Evolutionary conservation across 2,888 invertebrate species (phyloP), one percentile per base, ranked within the genome.

Genomic region (Pheosia tremula): DNA sequence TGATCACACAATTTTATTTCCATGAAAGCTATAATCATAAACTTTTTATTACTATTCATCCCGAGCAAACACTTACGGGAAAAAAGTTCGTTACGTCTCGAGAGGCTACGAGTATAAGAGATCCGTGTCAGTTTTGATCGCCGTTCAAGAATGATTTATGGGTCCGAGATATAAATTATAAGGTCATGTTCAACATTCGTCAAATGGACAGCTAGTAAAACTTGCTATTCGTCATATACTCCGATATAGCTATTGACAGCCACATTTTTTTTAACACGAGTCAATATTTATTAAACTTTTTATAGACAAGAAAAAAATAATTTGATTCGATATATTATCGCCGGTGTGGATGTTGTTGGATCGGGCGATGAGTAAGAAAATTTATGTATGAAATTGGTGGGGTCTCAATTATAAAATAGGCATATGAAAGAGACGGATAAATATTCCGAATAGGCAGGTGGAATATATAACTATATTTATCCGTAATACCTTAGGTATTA

Each of bases 1-100:
- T 82, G 86, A 86, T 88, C 84, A 83, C 82, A 86, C 85, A 85
- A 81, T 90, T 91, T 90, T 90, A 90, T 90, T 88, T 89, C 85
- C 86, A 87, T 85, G 88, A 88, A 87, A 82, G 89, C 86, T 82
- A 90, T 90, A 88, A 88, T 89, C 90, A 89, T 91, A 91, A 91
- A 91, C 79, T 86, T 92, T 92, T 92, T 92, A 92, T 89, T 87
- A 82, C 88, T 84, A 84, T 88, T 88, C 89, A 85, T 88, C 82
- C 78, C 81, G 80, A 80, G 83, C 85, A 83, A 88, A 90, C 90
- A 89, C 89, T 89, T 88, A 87, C 76, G 70, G 75, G 76, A 77
- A 78, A 77, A 80, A 84, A 82, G 77, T 79, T 83, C 79, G 81
- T 83, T 80, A 81, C 74, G 77, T 82, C 81, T 82, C 79, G 60